A percentile compares a stretch with the other conserved stretches of the same genome.
phyloP scores from a whole-genome alignment of 2,797 vertebrate genomes.

The Catamblyrhynchus diadema region DNA sequence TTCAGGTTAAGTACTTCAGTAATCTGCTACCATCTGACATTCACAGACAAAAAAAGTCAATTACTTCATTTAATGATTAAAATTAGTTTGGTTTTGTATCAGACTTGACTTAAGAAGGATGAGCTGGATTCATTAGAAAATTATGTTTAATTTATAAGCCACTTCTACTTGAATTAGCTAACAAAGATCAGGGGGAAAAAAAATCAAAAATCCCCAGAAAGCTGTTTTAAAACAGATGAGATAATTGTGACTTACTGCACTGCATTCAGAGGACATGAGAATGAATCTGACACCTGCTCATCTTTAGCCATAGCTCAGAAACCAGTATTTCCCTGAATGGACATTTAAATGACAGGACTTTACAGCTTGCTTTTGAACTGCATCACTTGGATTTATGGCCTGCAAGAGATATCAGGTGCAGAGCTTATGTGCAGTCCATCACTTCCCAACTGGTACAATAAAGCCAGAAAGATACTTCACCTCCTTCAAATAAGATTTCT shows the following conservation, averaged over 20 bases:
- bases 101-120: constrained; percentile 2
- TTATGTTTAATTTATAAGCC: not conserved
- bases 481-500: not conserved
- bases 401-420: not conserved
- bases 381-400: not conserved
- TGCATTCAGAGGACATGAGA: not conserved
- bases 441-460: not conserved
- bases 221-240: not conserved
- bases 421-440: not conserved
- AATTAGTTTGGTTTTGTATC: not conserved
- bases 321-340: not conserved
- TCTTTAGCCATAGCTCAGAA: not conserved
- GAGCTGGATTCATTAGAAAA: constrained; percentile 15
- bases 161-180: not conserved
- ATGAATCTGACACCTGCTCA: not conserved
- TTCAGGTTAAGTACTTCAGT: not conserved
- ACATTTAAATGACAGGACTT: not conserved
- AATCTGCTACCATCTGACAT: not conserved
- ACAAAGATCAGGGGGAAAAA: not conserved
- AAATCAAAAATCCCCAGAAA: not conserved
- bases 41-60: not conserved
- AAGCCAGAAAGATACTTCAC: not conserved
- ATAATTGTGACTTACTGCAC: not conserved
- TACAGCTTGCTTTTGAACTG: not conserved
- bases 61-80: constrained; percentile 7